A percentile compares a stretch with the other conserved stretches of the same genome.
Evolutionary conservation across 2,888 invertebrate genomes (phyloP).

Genomic region (Epistrophe grossulariae): DNA sequence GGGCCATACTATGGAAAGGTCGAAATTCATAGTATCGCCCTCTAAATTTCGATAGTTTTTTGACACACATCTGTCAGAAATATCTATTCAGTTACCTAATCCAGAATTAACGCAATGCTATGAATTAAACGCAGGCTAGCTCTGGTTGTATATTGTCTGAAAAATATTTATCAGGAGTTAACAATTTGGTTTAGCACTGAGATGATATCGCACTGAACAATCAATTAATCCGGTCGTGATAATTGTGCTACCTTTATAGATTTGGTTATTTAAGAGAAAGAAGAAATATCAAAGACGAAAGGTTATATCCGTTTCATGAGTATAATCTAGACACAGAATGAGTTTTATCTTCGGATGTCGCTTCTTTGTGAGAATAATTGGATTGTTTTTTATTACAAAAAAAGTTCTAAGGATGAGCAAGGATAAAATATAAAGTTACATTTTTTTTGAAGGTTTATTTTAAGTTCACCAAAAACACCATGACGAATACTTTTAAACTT

Average conservation of each 20-base stretch:
- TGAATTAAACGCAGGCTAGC: too few species aligned
- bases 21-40: too few species aligned
- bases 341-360: slow-evolving; percentile 10
- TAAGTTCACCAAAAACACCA: neutral
- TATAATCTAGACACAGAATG: slow-evolving; percentile 15
- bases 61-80: too few species aligned
- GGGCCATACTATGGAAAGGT: too few species aligned
- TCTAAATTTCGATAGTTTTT: too few species aligned
- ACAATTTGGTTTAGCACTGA: too few species aligned
- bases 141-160: too few species aligned
- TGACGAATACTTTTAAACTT: neutral
- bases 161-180: too few species aligned
- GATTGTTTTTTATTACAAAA: slow-evolving; percentile 14
- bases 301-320: neutral
- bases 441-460: neutral
- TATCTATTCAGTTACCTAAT: too few species aligned
- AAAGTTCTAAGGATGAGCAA: neutral
- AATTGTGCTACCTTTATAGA: neutral
- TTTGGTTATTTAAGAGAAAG: neutral
- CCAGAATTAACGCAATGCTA: too few species aligned
- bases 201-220: too few species aligned
- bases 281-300: slow-evolving; percentile 11
- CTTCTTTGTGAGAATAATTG: slow-evolving; percentile 26
- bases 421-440: neutral
- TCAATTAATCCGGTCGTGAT: neutral